Evolutionary conservation across 1,140 invertebrate genomes (phyloP).

Genomic region (Gerris buenoi): DNA sequence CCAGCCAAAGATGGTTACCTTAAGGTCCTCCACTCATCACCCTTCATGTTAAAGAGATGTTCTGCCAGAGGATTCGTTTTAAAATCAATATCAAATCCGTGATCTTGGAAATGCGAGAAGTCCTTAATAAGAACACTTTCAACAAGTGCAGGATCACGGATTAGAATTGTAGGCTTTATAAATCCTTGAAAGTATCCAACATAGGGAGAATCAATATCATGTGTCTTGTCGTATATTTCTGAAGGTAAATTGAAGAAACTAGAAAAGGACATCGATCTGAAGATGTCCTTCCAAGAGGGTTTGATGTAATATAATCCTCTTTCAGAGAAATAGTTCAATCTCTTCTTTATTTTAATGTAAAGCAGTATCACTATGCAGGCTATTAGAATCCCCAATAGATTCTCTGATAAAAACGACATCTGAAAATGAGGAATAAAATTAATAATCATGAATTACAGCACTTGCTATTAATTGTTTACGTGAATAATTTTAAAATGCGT

Average conservation of each 20-base stretch:
- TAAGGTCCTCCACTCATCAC: constrained; percentile 30
- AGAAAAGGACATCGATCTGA: neutral
- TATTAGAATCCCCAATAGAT: neutral
- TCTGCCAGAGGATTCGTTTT: constrained; percentile 15
- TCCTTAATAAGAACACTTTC: constrained; percentile 27
- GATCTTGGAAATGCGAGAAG: constrained; percentile 26
- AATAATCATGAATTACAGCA: no score
- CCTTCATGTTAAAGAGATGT: constrained; percentile 18
- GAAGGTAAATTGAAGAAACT: neutral
- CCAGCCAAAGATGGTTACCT: constrained; percentile 24
- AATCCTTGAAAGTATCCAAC: neutral
- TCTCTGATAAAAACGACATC: neutral
- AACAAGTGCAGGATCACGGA: constrained; percentile 30
- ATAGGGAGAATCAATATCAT: neutral
- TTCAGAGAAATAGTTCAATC: neutral
- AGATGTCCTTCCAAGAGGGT: neutral
- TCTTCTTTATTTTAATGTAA: neutral
- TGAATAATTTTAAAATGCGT: no score
- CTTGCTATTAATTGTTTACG: no score
- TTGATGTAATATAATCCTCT: neutral
- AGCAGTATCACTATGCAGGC: neutral
- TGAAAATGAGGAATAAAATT: no score
- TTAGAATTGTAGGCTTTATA: constrained; percentile 14
- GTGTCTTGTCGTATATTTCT: neutral
- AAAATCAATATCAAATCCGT: constrained; percentile 14